Evolutionary conservation across 1,140 invertebrate species (phyloP).

Genomic region (Triops cancriformis): DNA sequence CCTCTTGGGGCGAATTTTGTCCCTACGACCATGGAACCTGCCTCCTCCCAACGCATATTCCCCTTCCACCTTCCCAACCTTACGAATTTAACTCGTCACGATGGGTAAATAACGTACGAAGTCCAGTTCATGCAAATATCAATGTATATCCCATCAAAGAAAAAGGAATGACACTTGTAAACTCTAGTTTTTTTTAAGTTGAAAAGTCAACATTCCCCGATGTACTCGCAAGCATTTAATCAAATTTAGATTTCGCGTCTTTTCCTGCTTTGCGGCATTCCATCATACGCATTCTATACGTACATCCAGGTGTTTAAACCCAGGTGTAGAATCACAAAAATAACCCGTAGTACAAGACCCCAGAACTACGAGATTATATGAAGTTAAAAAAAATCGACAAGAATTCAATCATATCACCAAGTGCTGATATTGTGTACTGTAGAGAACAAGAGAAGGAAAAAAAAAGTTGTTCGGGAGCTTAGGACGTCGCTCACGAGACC

Average conservation of each 20-base stretch:
- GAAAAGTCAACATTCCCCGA: not conserved
- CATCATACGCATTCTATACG: not conserved
- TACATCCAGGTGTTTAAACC: not conserved
- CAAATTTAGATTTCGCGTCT: not conserved
- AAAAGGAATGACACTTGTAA: not conserved
- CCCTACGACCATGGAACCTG: not conserved
- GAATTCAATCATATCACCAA: not conserved
- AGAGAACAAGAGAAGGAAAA: not conserved
- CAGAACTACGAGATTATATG: not conserved
- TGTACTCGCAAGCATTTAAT: not conserved
- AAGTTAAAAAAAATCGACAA: not conserved
- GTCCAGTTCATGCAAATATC: not conserved
- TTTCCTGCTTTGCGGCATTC: not conserved
- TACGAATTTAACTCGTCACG: not conserved
- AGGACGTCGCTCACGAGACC: not conserved
- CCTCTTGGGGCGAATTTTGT: not conserved
- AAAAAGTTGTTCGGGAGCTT: not conserved
- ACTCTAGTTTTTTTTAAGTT: not conserved
- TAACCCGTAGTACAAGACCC: not conserved
- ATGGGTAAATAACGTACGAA: not conserved
- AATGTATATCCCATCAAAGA: not conserved
- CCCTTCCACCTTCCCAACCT: not conserved
- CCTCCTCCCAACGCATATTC: not conserved
- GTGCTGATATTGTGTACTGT: not conserved
- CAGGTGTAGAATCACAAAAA: not conserved